Conservation (phyloP, 2,888 invertebrate genomes). For the Ectemnius continuus region DNA sequence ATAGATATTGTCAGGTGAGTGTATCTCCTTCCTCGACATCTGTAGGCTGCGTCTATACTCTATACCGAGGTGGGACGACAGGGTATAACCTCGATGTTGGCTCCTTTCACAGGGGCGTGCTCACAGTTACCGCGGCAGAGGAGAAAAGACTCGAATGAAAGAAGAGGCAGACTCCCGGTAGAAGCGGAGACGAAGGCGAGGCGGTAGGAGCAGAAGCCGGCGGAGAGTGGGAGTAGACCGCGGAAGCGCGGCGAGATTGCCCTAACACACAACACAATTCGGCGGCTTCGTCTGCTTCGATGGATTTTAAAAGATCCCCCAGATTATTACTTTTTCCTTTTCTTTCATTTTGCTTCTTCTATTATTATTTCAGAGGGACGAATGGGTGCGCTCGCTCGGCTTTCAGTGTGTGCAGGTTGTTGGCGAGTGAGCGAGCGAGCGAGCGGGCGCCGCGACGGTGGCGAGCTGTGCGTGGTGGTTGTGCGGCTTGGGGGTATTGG, state of each 20-base stretch:
- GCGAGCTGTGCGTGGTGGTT: constrained; percentile 23
- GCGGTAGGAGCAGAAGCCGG: constrained; percentile 15
- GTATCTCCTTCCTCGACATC: constrained; percentile 20
- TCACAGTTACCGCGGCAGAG: constrained; percentile 21
- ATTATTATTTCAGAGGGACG: constrained; percentile 72
- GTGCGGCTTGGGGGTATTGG: constrained; percentile 19
- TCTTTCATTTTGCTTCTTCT: constrained; percentile 73
- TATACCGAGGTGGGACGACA: not conserved
- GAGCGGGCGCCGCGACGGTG: constrained; percentile 13
- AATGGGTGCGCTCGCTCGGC: constrained; percentile 55
- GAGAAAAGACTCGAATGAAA: constrained; percentile 24
- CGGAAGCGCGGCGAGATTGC: constrained; percentile 58
- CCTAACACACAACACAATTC: constrained; percentile 76
- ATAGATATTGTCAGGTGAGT: constrained; percentile 34
- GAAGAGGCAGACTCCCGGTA: constrained; percentile 9
- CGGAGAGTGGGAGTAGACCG: constrained; percentile 27
- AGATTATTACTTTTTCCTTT: constrained; percentile 78
- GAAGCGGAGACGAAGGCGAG: constrained; percentile 6
- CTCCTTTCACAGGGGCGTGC: constrained; percentile 46
- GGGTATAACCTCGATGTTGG: constrained; percentile 34
- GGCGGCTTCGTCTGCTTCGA: constrained; percentile 77
- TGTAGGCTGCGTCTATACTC: not conserved
- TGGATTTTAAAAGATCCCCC: constrained; percentile 78
- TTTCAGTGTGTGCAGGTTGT: constrained; percentile 14
- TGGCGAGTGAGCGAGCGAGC: constrained; percentile 34